Base-by-base conservation (phyloP, 2,888 invertebrate species). In the Tortricodes alternella region DNA sequence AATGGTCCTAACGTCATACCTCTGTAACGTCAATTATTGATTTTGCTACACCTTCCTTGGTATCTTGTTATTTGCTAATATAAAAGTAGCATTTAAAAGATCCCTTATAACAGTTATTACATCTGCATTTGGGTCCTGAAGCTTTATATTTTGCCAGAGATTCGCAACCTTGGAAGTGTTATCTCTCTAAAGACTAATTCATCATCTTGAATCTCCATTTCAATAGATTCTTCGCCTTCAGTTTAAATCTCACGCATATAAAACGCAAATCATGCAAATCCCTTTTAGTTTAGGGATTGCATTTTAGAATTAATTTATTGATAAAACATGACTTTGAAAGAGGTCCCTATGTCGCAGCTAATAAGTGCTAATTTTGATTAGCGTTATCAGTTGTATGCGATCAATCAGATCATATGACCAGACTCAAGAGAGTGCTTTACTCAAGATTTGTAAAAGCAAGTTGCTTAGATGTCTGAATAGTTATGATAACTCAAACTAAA, bases 11-110 rank as follows among this genome's bases (percentile, higher is more conserved):
- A 78, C 78, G 77, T 80, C 80, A 76, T 58, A 49, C 38, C 55
- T 53, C 76, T 75, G 76, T 83, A 80, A 72, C 73, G 75, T 53
- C 69, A 69, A 75, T 72, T 85, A 89, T 89, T 76, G 89, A 89
- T 89, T 87, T 87, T 83, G 58, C 24, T 43, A 23, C 37, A 19
- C 53, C 52, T 52, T 48, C 23, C 19, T 24, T 13, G 21, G 16
- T 57, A 52, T 52, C 52, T 52, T 52, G 46, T 13, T 46, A 32
- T 44, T 23, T 44, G 37, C 23, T 56, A n/a, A n/a, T n/a, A n/a
- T n/a, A n/a, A n/a, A 11, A 7, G 9, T 21, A 6, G 19, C 13
- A 21, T n/a, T n/a, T 34, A 4, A n/a, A 7, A 15, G 13, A 1
- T 34, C 2, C 34, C 13, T 13, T 34, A n/a, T 6, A 15, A 11